Evolutionary conservation across 2,113 vertebrate species (phyloP).

Genomic region (Etheostoma spectabile): DNA sequence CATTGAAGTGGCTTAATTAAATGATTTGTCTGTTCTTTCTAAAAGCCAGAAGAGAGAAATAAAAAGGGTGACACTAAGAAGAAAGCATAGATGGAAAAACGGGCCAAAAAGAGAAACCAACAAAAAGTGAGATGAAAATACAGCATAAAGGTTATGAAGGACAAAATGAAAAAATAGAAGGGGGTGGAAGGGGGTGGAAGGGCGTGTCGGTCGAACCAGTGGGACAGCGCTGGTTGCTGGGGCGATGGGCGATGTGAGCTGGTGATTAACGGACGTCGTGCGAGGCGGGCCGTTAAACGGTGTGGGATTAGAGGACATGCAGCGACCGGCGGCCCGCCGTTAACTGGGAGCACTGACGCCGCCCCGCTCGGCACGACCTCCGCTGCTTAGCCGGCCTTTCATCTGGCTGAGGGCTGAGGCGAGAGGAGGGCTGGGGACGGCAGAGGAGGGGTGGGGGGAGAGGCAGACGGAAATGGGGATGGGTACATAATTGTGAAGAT

Average conservation of each 20-base stretch:
- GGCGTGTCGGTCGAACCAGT: conserved; percentile 64
- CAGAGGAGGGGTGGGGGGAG: conserved; percentile 20
- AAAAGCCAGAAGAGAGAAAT: neutral
- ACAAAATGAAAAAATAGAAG: conserved; percentile 35
- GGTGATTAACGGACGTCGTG: conserved; percentile 82
- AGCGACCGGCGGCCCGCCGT: conserved; percentile 66
- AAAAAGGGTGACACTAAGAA: neutral
- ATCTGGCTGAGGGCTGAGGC: conserved; percentile 78
- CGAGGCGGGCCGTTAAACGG: conserved; percentile 80
- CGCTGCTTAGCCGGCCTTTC: conserved; percentile 80
- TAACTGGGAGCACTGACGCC: conserved; percentile 69
- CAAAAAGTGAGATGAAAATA: conserved; percentile 40
- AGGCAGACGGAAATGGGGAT: conserved; percentile 35
- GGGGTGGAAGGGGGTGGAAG: conserved; percentile 62
- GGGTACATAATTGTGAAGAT: conserved; percentile 81
- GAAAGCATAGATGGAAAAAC: conserved; percentile 3
- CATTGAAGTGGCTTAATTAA: conserved; percentile 21
- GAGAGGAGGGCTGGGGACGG: conserved; percentile 32
- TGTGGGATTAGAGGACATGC: conserved; percentile 83
- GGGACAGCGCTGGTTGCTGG: conserved; percentile 74
- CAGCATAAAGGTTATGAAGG: conserved; percentile 52
- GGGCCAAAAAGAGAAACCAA: conserved; percentile 9
- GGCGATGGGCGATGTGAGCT: conserved; percentile 79
- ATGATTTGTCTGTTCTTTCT: conserved; percentile 1
- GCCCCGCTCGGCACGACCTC: conserved; percentile 77